Percentiles rank a stretch among this genome's conserved stretches.
phyloP scores from a whole-genome alignment of 2,888 invertebrate species.

The Lasioglossum figueresi region DNA sequence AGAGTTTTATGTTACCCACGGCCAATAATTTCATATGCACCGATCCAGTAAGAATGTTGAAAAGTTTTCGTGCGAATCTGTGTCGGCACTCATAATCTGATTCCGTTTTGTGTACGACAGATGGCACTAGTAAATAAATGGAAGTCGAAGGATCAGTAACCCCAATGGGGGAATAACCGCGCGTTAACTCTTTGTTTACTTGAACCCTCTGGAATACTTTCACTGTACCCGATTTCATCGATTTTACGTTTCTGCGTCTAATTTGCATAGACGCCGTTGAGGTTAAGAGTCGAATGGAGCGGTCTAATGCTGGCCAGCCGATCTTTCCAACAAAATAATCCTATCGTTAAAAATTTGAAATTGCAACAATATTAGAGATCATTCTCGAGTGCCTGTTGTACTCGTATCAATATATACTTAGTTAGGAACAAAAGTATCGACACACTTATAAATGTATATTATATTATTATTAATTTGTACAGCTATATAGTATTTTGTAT shows the following conservation, averaged over 20 bases:
- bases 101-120: constrained; percentile 71
- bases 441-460: not conserved
- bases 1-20: not conserved
- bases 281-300: not conserved
- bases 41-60: not conserved
- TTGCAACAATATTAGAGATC: not conserved
- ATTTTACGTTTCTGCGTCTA: not conserved
- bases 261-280: not conserved
- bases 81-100: constrained; percentile 34
- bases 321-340: not conserved
- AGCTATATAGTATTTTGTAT: not conserved
- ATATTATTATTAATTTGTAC: not conserved
- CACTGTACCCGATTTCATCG: constrained; percentile 37
- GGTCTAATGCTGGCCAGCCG: not conserved
- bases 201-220: constrained; percentile 70
- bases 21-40: not conserved
- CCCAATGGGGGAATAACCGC: constrained; percentile 78
- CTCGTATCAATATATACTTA: not conserved
- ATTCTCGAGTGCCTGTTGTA: not conserved
- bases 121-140: constrained; percentile 79
- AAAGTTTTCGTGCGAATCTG: not conserved
- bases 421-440: not conserved
- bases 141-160: constrained; percentile 77
- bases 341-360: not conserved
- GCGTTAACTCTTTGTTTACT: constrained; percentile 68